A percentile compares a stretch with the other conserved stretches of the same genome.
phyloP scores from a whole-genome alignment of 1,140 invertebrate species.

The Rhagoletis pomonella region DNA sequence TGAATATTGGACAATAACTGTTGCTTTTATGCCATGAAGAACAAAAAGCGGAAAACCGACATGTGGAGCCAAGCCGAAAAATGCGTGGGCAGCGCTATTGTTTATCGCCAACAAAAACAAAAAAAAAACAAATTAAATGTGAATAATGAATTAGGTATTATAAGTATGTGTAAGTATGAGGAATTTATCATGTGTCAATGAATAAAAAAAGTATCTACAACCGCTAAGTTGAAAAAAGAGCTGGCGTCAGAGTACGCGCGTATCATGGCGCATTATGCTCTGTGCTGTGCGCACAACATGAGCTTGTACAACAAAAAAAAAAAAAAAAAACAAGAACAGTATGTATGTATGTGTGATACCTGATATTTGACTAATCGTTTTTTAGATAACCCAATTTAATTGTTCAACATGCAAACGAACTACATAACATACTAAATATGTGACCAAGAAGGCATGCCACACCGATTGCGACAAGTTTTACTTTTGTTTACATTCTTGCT shows the following conservation, averaged over 20 bases:
- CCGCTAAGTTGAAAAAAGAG: background rate
- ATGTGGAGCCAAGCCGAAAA: background rate
- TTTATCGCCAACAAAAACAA: background rate
- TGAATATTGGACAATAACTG: too few relatives aligned
- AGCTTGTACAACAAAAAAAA: background rate
- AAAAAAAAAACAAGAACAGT: background rate
- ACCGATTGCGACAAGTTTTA: background rate
- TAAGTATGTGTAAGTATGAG: constrained; percentile 31
- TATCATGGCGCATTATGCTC: background rate
- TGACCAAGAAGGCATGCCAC: background rate
- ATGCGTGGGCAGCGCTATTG: constrained; percentile 9
- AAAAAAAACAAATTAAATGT: background rate
- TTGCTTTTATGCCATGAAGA: too few relatives aligned
- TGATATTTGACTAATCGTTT: constrained; percentile 30
- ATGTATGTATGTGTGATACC: background rate
- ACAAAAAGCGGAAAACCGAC: background rate
- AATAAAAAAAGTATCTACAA: background rate
- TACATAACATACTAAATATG: too few relatives aligned
- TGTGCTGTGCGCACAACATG: background rate
- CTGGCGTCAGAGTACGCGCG: background rate
- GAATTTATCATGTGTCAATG: constrained; percentile 18
- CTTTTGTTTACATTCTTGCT: background rate
- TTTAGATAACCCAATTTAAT: background rate
- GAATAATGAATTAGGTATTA: constrained; percentile 27
- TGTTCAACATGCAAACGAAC: background rate